Percentiles rank a stretch among this genome's conserved stretches.
Evolutionary conservation across 1,140 invertebrate genomes (phyloP).

Genomic region (Euwallacea fornicatus): DNA sequence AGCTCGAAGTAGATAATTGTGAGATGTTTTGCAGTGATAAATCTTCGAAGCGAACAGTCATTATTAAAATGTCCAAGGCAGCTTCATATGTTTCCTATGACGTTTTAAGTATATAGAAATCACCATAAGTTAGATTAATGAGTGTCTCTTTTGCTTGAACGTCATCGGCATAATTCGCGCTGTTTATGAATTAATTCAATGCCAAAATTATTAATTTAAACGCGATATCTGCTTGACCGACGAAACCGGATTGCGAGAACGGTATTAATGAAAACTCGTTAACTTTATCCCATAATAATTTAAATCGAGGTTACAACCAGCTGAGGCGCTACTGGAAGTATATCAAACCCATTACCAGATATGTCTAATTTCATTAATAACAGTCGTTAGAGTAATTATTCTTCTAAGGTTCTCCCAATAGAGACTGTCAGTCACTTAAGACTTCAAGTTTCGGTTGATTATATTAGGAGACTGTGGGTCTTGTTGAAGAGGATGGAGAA

Average conservation of each 20-base stretch:
- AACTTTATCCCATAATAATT: constrained; percentile 14
- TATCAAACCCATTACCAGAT: constrained; percentile 12
- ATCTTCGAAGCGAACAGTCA: no score
- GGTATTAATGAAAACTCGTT: constrained; percentile 16
- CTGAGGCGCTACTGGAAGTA: constrained; percentile 17
- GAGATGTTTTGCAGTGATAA: no score
- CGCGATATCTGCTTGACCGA: not conserved
- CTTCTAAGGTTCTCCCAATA: not conserved
- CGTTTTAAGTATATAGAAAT: no score
- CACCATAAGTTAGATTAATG: not conserved
- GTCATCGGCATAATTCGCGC: no score
- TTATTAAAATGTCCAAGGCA: no score
- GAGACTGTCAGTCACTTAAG: no score
- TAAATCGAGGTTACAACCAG: constrained; percentile 13
- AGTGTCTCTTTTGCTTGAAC: no score
- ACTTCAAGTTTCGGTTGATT: no score
- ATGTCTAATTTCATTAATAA: constrained; percentile 20
- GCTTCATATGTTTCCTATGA: no score
- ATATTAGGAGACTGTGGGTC: no score
- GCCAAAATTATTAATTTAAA: constrained; percentile 1
- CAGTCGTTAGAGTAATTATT: constrained; percentile 17
- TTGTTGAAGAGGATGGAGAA: no score
- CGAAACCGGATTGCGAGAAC: constrained; percentile 7
- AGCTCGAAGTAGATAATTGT: no score
- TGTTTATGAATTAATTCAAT: not conserved